Base-by-base conservation (phyloP, 2,888 invertebrate genomes). In the Paralinhomoeus sp. region DNA sequence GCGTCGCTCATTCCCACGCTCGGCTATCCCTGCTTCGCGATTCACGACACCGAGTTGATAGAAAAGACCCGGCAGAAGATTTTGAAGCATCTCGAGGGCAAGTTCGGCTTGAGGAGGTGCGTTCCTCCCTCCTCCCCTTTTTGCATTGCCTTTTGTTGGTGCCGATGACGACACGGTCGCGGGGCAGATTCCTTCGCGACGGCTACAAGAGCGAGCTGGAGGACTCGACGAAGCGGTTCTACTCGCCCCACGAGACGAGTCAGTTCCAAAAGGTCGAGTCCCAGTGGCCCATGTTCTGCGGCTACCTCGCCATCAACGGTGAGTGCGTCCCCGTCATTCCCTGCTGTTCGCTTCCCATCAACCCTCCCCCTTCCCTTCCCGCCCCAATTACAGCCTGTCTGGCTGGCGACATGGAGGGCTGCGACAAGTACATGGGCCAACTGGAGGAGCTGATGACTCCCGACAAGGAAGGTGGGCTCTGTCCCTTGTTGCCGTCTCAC, bases 21-120 rank as follows among this genome's bases (percentile, higher is more conserved):
- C 57, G 84, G 89, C 21, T 97, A 89, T 70, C 97, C 97, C 21
- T 85, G 87, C 1, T 99, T 97, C 69, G 87, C 87, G 1, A 87
- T 91, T 1, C 97, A 99, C 56, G 91, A 93, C 62, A 81, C 84
- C 52, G 69, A 75, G 22, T 65, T 91, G n/a, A 80, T 82, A 47
- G 75, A 75, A 47, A 72, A 78, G 57, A 84, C 91, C 0, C 82
- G 91, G 62, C 71, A 73, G 13, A 89, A 85, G 63, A 53, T 56
- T 45, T 46, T 58, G 17, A 45, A 54, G 18, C 50, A 52, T 51
- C 68, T 97, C 43, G 77, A 78, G 63, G 85, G 93, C 21, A 75
- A 74, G 56, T 81, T 80, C 63, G 93, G 97, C 0, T 83, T 93
- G 54, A 87, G 85, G 62, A 71, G 93, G 53, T 55, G 21, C 13